A percentile compares a stretch with the other conserved stretches of the same genome.
phyloP scores from a whole-genome alignment of 2,113 vertebrate genomes.

The Heterocephalus glaber region DNA sequence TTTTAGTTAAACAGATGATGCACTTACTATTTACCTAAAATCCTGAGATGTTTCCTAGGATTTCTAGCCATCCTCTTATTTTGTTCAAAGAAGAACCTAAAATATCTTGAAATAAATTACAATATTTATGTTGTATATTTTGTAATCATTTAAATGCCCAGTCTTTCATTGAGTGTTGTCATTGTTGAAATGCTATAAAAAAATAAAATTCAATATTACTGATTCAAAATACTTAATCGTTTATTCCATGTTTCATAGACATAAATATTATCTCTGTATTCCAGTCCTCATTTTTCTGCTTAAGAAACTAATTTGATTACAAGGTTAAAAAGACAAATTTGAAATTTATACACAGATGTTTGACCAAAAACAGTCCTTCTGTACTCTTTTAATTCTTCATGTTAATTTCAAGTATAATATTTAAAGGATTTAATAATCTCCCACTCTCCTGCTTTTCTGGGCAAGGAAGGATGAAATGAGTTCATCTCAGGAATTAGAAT shows the following conservation, averaged over 20 bases:
- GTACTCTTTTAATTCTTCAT: not conserved
- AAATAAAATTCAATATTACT: slow-evolving; percentile 31
- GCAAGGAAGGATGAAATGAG: not conserved
- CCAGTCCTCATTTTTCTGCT: not conserved
- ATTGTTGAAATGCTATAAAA: not conserved
- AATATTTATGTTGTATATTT: not conserved
- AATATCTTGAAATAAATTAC: not conserved
- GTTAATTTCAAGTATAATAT: slow-evolving; percentile 27
- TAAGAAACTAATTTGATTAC: slow-evolving; percentile 5
- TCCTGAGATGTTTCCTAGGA: not conserved
- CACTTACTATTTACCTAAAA: not conserved
- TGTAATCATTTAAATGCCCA: not conserved
- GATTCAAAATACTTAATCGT: not conserved
- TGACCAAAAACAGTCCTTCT: not conserved
- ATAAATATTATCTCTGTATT: not conserved
- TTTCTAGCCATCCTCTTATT: not conserved
- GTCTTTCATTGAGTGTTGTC: not conserved
- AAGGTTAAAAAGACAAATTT: slow-evolving; percentile 4
- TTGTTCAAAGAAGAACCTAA: not conserved
- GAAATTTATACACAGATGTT: not conserved
- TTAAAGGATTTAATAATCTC: not conserved
- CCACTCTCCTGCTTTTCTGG: not conserved
- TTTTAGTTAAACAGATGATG: slow-evolving; percentile 19
- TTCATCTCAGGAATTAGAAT: not conserved
- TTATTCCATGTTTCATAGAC: not conserved